Percentiles rank a stretch among this genome's conserved stretches.
These are phyloP conservation scores for Larimichthys crocea DNA, from an alignment of 2,113 vertebrate species.

Conservation along the genomic window DNA sequence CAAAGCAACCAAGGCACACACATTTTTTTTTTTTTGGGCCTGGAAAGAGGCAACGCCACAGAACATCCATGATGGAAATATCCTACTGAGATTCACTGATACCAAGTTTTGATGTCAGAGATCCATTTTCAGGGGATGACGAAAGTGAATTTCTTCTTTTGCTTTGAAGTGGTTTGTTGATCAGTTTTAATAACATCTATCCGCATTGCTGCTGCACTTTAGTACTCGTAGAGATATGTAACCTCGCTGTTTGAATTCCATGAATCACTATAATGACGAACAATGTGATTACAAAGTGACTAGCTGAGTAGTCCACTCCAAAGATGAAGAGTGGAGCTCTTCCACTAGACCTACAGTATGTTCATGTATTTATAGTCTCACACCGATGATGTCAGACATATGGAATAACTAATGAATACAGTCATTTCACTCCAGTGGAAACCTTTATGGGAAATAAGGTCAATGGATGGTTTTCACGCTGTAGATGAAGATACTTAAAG, in stretches of 20 bases:
- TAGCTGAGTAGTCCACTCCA: neutral
- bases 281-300: neutral
- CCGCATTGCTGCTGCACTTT: neutral
- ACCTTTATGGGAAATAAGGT: neutral
- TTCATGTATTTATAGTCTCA: neutral
- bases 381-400: neutral
- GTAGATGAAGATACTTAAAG: neutral
- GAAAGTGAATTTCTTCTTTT: slow-evolving; percentile 28
- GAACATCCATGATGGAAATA: slow-evolving; percentile 20
- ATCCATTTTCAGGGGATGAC: slow-evolving; percentile 20
- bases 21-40: slow-evolving; percentile 1
- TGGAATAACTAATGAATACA: neutral
- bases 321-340: neutral
- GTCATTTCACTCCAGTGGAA: neutral
- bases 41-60: neutral
- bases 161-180: slow-evolving; percentile 51
- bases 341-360: neutral
- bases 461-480: neutral
- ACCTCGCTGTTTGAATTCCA: neutral
- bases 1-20: slow-evolving; percentile 33
- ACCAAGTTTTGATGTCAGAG: slow-evolving; percentile 31
- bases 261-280: neutral
- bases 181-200: slow-evolving; percentile 9
- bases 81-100: slow-evolving; percentile 12
- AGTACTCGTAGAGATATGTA: no score